Conservation (phyloP, 2,797 vertebrate species). For the Silurus aristotelis region DNA sequence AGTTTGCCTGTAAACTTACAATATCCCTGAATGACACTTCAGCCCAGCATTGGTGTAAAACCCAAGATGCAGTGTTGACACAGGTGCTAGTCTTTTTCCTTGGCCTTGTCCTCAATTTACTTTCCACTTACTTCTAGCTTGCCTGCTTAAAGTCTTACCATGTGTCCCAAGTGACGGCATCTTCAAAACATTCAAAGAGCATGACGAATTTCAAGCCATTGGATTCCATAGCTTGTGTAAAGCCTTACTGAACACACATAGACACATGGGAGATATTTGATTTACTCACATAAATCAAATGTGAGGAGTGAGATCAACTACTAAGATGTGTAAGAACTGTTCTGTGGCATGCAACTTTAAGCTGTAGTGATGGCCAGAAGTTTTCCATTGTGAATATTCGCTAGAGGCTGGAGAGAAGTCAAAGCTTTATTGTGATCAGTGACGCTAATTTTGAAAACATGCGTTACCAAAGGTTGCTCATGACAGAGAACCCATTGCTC, state of each 20-base stretch:
- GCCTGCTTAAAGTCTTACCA: conserved; percentile 48
- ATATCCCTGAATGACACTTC: conserved; percentile 45
- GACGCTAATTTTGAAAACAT: conserved; percentile 33
- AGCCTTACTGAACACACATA: conserved; percentile 25
- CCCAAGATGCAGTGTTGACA: conserved; percentile 51
- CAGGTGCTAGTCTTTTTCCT: conserved; percentile 54
- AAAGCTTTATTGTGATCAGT: conserved; percentile 32
- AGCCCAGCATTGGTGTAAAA: conserved; percentile 46
- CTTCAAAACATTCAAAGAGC: conserved; percentile 30
- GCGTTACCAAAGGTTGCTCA: conserved; percentile 32
- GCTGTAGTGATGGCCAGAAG: background rate
- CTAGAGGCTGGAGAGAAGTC: conserved; percentile 25
- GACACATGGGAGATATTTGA: conserved; percentile 34
- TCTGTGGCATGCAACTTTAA: conserved; percentile 24
- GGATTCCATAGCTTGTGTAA: conserved; percentile 25
- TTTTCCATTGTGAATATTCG: conserved; percentile 22
- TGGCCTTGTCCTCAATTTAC: conserved; percentile 43
- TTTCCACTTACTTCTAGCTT: conserved; percentile 44
- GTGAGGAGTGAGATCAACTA: conserved; percentile 24
- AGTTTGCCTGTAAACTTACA: conserved; percentile 46
- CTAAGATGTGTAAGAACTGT: conserved; percentile 20
- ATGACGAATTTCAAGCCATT: conserved; percentile 21
- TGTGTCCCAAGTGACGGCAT: conserved; percentile 30
- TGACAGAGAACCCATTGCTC: conserved; percentile 38
- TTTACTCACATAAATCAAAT: conserved; percentile 32